Evolutionary conservation across 2,113 vertebrate species (phyloP).

Genomic region (Campylomormyrus tamandua): DNA sequence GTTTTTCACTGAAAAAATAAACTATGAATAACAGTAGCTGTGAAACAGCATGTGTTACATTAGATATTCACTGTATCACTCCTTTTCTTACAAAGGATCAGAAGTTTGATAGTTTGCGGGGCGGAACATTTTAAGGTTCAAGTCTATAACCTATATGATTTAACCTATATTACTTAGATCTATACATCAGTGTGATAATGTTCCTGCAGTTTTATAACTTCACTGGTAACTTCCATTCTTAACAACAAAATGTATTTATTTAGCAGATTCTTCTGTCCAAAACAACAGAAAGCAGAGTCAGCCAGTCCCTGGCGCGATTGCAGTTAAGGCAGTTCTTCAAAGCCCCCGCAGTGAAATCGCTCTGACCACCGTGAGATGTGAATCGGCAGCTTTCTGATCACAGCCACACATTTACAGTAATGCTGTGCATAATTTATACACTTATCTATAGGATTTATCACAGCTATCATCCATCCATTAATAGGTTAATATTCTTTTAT

Average conservation of each 20-base stretch:
- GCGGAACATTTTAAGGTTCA: not conserved
- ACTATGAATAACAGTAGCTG: constrained; percentile 33
- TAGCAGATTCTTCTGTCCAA: not conserved
- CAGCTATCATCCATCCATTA: not conserved
- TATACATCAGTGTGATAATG: not conserved
- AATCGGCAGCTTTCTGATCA: not conserved
- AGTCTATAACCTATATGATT: not conserved
- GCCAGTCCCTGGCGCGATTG: not conserved
- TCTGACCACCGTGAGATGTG: not conserved
- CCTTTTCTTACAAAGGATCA: not conserved
- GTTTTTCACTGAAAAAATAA: not conserved
- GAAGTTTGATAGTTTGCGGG: not conserved
- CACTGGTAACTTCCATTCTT: not conserved
- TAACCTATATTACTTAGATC: not conserved
- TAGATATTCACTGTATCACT: not conserved
- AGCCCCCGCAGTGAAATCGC: not conserved
- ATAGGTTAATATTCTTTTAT: not conserved
- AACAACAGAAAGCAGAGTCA: not conserved
- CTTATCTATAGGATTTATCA: not conserved
- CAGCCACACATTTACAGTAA: not conserved
- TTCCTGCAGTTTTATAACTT: not conserved
- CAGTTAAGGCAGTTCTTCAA: not conserved
- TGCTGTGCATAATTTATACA: not conserved
- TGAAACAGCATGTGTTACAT: constrained; percentile 15
- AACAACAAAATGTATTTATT: not conserved